Evolutionary conservation across 2,888 invertebrate genomes (phyloP).

Genomic region (Horisme vitalbata): DNA sequence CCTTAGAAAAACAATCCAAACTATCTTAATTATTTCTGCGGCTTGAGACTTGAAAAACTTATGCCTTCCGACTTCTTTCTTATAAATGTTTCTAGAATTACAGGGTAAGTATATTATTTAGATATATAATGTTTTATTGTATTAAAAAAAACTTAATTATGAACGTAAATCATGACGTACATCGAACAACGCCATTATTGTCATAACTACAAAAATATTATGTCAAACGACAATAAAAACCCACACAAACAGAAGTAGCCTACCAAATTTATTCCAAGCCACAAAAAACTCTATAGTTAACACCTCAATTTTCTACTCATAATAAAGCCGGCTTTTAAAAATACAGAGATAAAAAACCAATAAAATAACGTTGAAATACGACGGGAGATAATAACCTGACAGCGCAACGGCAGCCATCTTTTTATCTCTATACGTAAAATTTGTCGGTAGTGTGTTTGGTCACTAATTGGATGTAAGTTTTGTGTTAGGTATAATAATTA

Average conservation of each 20-base stretch:
- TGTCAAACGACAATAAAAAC: conserved; percentile 7
- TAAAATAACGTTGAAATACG: conserved; percentile 61
- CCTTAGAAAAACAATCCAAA: no score
- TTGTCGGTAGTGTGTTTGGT: conserved; percentile 42
- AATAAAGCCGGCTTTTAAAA: conserved; percentile 52
- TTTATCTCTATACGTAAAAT: conserved; percentile 52
- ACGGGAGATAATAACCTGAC: conserved; percentile 54
- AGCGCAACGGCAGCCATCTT: conserved; percentile 47
- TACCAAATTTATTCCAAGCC: conserved; percentile 8
- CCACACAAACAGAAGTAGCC: conserved; percentile 7
- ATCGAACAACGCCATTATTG: neutral
- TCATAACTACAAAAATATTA: conserved; percentile 11
- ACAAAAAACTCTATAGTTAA: conserved; percentile 35
- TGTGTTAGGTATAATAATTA: conserved; percentile 23
- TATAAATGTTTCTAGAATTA: no score
- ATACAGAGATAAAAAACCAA: conserved; percentile 43
- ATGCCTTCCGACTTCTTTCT: no score
- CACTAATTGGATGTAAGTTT: conserved; percentile 48
- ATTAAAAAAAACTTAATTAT: neutral
- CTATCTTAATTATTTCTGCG: no score
- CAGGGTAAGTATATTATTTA: no score
- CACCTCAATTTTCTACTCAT: conserved; percentile 59
- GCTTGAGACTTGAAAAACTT: no score
- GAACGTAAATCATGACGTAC: neutral
- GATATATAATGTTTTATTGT: no score